Evolutionary conservation across 2,888 invertebrate species (phyloP).

Genomic region (Nysson spinosus): DNA sequence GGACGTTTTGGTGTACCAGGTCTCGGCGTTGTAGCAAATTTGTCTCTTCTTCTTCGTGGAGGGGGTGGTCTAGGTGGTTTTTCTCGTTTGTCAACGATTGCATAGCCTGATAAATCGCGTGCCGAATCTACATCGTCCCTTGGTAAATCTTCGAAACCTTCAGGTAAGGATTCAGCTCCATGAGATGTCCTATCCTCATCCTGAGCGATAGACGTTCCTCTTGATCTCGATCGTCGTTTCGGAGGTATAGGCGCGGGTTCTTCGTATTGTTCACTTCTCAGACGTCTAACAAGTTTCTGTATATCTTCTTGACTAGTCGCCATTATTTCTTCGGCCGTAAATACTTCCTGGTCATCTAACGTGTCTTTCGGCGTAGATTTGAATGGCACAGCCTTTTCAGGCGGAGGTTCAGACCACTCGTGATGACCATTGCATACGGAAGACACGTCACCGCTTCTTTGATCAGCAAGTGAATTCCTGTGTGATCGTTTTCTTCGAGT

Average conservation of each 20-base stretch:
- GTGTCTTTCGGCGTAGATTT: not conserved
- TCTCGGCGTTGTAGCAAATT: slow-evolving; percentile 84
- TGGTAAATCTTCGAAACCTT: slow-evolving; percentile 75
- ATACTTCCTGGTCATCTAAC: slow-evolving; percentile 4
- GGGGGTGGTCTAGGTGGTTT: slow-evolving; percentile 81
- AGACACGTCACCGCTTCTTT: slow-evolving; percentile 22
- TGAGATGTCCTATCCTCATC: slow-evolving; percentile 87
- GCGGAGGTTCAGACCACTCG: slow-evolving; percentile 26
- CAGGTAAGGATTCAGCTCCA: slow-evolving; percentile 83
- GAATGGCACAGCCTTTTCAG: slow-evolving; percentile 32
- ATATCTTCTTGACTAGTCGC: slow-evolving; percentile 35
- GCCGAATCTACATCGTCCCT: slow-evolving; percentile 74
- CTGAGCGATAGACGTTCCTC: slow-evolving; percentile 75
- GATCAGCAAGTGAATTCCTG: slow-evolving; percentile 17
- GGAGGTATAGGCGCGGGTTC: slow-evolving; percentile 82
- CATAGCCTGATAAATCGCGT: slow-evolving; percentile 82
- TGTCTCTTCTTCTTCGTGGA: slow-evolving; percentile 80
- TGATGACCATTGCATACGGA: slow-evolving; percentile 60
- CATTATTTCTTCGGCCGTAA: slow-evolving; percentile 30
- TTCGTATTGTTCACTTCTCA: slow-evolving; percentile 82
- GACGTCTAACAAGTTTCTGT: slow-evolving; percentile 6
- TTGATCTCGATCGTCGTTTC: slow-evolving; percentile 79
- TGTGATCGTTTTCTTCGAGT: slow-evolving; percentile 62
- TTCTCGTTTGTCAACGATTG: slow-evolving; percentile 85
- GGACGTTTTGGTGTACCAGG: slow-evolving; percentile 81